Conservation (phyloP, 1,140 invertebrate genomes). For the Linepithema humile region DNA sequence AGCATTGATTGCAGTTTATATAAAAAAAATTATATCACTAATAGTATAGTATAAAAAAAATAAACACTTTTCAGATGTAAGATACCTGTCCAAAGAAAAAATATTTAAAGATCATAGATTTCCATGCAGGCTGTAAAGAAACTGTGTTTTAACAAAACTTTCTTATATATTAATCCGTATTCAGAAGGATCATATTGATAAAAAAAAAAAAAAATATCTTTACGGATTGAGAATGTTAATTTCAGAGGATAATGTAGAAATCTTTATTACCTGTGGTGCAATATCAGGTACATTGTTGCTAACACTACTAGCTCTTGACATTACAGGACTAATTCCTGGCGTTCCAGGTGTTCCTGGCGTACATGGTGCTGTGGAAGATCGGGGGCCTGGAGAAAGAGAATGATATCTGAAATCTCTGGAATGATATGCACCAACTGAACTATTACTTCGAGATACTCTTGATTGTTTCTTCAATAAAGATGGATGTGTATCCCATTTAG, state of each 20-base stretch:
- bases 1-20: too few relatives aligned
- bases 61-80: constrained; percentile 10
- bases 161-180: background rate
- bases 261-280: constrained; percentile 79
- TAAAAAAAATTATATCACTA: too few relatives aligned
- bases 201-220: constrained; percentile 2
- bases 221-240: background rate
- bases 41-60: too few relatives aligned
- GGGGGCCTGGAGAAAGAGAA: constrained; percentile 77
- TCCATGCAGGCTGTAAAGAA: constrained; percentile 81
- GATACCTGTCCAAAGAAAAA: constrained; percentile 81
- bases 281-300: constrained; percentile 79
- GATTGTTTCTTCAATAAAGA: constrained; percentile 77
- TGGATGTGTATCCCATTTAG: constrained; percentile 83
- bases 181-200: constrained; percentile 52
- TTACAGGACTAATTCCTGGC: constrained; percentile 80
- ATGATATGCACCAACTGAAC: constrained; percentile 80
- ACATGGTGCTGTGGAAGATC: constrained; percentile 79
- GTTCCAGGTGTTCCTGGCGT: constrained; percentile 81
- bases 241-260: background rate
- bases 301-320: constrained; percentile 79
- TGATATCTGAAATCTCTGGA: constrained; percentile 81
- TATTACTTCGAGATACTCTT: constrained; percentile 80
- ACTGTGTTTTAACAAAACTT: constrained; percentile 39
- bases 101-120: constrained; percentile 78